phyloP scores from a whole-genome alignment of 2,113 vertebrate species.

The Pimephales promelas region DNA sequence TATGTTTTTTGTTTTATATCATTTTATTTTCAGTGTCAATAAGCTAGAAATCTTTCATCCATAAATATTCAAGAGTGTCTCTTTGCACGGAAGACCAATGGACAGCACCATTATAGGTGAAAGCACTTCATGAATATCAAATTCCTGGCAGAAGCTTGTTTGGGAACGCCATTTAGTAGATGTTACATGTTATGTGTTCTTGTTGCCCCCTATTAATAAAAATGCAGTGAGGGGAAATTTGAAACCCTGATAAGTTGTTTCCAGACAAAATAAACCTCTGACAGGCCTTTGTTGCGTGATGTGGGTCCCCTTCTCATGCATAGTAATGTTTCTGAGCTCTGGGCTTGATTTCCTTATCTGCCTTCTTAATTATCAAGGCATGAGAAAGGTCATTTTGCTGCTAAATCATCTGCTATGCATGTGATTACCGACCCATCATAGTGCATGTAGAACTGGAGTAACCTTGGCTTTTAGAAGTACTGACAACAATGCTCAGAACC shows the following conservation, averaged over 20 bases:
- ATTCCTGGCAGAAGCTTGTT: constrained; percentile 31
- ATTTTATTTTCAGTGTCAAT: neutral
- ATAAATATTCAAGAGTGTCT: constrained; percentile 37
- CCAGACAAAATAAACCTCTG: constrained; percentile 34
- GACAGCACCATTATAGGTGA: constrained; percentile 29
- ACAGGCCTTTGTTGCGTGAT: constrained; percentile 40
- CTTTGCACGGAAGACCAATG: constrained; percentile 19
- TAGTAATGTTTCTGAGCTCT: constrained; percentile 48
- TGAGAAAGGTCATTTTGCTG: constrained; percentile 56
- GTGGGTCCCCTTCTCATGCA: constrained; percentile 43
- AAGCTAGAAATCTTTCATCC: constrained; percentile 26
- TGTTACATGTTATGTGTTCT: neutral
- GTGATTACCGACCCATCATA: constrained; percentile 52
- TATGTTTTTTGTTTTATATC: too few relatives aligned
- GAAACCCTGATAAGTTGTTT: constrained; percentile 30
- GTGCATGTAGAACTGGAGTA: constrained; percentile 32
- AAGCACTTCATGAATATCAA: constrained; percentile 40
- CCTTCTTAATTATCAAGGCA: constrained; percentile 53
- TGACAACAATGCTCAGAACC: constrained; percentile 1
- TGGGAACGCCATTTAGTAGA: neutral
- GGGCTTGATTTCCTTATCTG: constrained; percentile 51
- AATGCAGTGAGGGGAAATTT: neutral
- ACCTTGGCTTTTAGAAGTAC: constrained; percentile 50
- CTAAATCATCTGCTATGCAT: constrained; percentile 57
- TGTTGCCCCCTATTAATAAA: constrained; percentile 6